Evolutionary conservation across 2,888 invertebrate species (phyloP).

Genomic region (Ceraclea dissimilis): DNA sequence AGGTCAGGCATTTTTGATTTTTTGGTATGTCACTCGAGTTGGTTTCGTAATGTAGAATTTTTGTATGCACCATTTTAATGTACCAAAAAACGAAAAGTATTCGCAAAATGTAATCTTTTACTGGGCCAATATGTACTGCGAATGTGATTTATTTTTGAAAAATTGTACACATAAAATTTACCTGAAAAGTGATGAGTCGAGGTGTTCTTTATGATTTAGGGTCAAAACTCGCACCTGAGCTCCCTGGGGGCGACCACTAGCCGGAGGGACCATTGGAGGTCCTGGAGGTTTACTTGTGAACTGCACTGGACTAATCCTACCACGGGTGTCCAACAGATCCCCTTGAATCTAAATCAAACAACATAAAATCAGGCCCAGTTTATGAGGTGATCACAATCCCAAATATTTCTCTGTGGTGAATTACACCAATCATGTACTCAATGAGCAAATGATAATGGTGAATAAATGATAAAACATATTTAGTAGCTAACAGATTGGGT

Average conservation of each 20-base stretch:
- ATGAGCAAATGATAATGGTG: not conserved
- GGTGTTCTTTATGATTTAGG: constrained; percentile 68
- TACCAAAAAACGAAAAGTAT: too few species aligned
- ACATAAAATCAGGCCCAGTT: too few species aligned
- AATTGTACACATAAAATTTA: constrained; percentile 26
- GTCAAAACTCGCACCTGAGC: constrained; percentile 55
- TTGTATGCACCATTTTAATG: too few species aligned
- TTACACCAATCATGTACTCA: not conserved
- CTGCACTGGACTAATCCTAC: constrained; percentile 21
- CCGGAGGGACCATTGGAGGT: constrained; percentile 16
- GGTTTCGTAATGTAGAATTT: too few species aligned
- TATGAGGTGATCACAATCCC: too few species aligned
- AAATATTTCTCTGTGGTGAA: not conserved
- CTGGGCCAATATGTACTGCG: too few species aligned
- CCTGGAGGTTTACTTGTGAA: constrained; percentile 17
- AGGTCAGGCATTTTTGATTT: too few species aligned
- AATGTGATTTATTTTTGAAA: too few species aligned
- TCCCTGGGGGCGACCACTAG: constrained; percentile 22
- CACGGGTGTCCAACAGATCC: constrained; percentile 21
- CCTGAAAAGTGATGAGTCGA: constrained; percentile 64
- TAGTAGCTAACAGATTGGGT: too few species aligned
- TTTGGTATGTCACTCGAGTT: too few species aligned
- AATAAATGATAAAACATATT: too few species aligned
- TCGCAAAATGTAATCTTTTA: too few species aligned
- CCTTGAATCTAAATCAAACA: constrained; percentile 17